Evolutionary conservation across 2,888 invertebrate genomes (phyloP).

Genomic region (Allacma fusca): DNA sequence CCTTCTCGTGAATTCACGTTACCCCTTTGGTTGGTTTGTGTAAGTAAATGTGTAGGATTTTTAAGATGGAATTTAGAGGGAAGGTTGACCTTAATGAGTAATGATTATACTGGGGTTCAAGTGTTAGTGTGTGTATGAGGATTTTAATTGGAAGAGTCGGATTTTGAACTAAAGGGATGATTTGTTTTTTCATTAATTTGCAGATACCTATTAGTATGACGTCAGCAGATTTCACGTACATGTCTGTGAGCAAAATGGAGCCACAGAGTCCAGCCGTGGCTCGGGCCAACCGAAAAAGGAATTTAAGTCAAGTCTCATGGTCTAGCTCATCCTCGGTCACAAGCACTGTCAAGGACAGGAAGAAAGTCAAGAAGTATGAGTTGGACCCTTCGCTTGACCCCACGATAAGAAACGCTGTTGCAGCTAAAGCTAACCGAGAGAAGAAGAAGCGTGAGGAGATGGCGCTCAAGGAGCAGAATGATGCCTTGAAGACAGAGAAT

Average conservation of each 20-base stretch:
- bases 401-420: slow-evolving; percentile 56
- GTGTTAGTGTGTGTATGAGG: too few relatives aligned
- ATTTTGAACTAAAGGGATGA: too few relatives aligned
- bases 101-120: too few relatives aligned
- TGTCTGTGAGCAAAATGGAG: slow-evolving; percentile 26
- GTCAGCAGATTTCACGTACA: background rate
- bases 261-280: slow-evolving; percentile 13
- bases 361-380: slow-evolving; percentile 54
- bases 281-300: slow-evolving; percentile 33
- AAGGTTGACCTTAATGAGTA: too few relatives aligned
- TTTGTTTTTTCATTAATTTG: background rate
- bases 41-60: too few relatives aligned
- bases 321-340: background rate
- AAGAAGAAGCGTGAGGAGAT: slow-evolving; percentile 54
- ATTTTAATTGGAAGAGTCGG: too few relatives aligned
- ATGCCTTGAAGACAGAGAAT: background rate
- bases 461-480: slow-evolving; percentile 31
- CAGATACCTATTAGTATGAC: slow-evolving; percentile 18
- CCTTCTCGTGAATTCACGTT: too few relatives aligned
- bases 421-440: slow-evolving; percentile 57
- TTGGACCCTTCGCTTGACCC: slow-evolving; percentile 49
- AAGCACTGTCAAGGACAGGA: background rate
- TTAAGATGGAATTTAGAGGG: too few relatives aligned
- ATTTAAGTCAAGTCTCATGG: slow-evolving; percentile 26
- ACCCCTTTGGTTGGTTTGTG: too few relatives aligned